Evolutionary conservation across 2,888 invertebrate species (phyloP).

Genomic region (Ochlodes sylvanus): DNA sequence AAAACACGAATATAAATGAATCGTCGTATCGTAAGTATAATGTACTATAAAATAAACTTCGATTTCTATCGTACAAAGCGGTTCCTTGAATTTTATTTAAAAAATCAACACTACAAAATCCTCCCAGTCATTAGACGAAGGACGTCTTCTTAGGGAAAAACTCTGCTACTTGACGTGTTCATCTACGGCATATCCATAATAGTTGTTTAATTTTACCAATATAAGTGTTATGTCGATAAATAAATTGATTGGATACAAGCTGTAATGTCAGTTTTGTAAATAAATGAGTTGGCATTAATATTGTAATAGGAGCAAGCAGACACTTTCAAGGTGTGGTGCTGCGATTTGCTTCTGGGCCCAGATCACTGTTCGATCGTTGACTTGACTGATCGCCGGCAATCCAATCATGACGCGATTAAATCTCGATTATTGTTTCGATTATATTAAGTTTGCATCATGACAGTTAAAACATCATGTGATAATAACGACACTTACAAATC

Average conservation of each 20-base stretch:
- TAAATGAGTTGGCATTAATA: slow-evolving; percentile 19
- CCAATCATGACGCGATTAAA: slow-evolving; percentile 43
- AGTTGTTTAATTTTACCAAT: not conserved
- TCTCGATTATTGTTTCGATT: slow-evolving; percentile 37
- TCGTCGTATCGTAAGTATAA: no score
- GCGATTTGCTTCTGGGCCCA: slow-evolving; percentile 24
- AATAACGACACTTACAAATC: not conserved
- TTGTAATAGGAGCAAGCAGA: slow-evolving; percentile 4
- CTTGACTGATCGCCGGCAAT: slow-evolving; percentile 34
- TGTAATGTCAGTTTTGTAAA: slow-evolving; percentile 2
- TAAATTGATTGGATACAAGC: slow-evolving; percentile 7
- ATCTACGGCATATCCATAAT: not conserved
- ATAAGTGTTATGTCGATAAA: no score
- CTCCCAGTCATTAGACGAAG: no score
- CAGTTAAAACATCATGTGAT: not conserved
- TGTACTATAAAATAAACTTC: no score
- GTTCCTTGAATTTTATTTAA: no score
- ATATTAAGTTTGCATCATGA: slow-evolving; percentile 1
- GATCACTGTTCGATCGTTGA: not conserved
- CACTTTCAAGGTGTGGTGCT: slow-evolving; percentile 13
- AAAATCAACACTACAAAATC: no score
- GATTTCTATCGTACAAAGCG: no score
- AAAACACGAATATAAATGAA: no score
- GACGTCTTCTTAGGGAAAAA: not conserved
- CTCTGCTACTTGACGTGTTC: not conserved